Evolutionary conservation across 2,888 invertebrate genomes (phyloP).

Genomic region (Augochlorella aurata): DNA sequence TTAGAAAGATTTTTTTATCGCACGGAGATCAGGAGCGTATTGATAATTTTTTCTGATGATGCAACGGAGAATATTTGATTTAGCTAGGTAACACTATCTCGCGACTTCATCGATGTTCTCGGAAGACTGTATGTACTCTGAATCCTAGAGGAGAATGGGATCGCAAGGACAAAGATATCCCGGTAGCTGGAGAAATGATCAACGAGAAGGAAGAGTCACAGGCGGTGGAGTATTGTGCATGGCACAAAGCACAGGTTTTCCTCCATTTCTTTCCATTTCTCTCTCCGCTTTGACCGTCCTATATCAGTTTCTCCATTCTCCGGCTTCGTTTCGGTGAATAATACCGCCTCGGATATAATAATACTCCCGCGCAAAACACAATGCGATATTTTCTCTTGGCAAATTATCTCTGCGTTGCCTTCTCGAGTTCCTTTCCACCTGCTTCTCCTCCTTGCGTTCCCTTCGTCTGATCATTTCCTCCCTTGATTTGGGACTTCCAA

Average conservation of each 20-base stretch:
- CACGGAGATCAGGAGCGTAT: too few species aligned
- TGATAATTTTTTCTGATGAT: background rate
- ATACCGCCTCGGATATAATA: conserved; percentile 70
- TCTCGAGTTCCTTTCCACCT: conserved; percentile 50
- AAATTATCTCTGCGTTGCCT: conserved; percentile 68
- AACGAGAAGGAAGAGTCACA: conserved; percentile 67
- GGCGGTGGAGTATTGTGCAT: conserved; percentile 67
- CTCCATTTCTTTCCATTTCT: conserved; percentile 49
- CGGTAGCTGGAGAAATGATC: conserved; percentile 65
- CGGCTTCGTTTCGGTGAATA: conserved; percentile 62
- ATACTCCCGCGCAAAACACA: conserved; percentile 66
- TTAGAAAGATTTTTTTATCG: too few species aligned
- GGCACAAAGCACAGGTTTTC: conserved; percentile 68
- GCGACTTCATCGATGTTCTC: conserved; percentile 19
- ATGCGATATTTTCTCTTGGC: conserved; percentile 70
- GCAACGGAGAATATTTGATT: background rate
- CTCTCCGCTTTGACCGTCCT: conserved; percentile 44
- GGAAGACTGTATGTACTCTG: conserved; percentile 21
- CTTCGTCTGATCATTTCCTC: conserved; percentile 14
- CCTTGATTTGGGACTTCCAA: conserved; percentile 6
- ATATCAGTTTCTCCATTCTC: conserved; percentile 63
- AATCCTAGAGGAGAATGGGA: conserved; percentile 28
- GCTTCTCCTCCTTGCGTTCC: conserved; percentile 10
- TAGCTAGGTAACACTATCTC: conserved; percentile 32
- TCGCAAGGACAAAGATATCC: conserved; percentile 55